Conservation (phyloP, 92 coral and sea anemone species). For the Porites evermanni region DNA sequence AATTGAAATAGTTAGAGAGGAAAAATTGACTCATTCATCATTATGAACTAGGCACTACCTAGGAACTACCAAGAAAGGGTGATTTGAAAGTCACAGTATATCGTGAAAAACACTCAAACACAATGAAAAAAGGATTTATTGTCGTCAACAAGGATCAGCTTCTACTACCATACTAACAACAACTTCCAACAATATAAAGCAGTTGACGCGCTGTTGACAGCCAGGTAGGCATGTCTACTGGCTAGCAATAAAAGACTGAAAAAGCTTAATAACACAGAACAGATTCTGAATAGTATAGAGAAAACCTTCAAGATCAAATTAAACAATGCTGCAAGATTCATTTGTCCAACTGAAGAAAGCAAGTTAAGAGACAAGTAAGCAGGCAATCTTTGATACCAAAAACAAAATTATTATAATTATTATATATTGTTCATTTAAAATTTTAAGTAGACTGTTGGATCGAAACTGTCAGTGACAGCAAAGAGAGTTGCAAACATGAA, state of each 20-base stretch:
- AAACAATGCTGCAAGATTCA: neutral
- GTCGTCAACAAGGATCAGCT: neutral
- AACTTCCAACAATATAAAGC: neutral
- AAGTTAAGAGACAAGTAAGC: neutral
- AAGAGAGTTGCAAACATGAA: no score
- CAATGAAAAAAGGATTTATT: neutral
- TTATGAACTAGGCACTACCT: no score
- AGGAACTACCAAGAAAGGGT: no score
- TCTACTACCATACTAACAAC: constrained; percentile 24
- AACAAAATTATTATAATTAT: no score
- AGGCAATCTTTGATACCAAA: no score
- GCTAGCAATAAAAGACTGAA: neutral
- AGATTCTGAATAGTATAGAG: neutral
- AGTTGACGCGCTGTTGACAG: neutral
- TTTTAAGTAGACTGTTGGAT: no score
- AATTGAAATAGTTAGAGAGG: no score
- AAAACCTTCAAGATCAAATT: neutral
- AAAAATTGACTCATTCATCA: no score
- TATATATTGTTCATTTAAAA: no score
- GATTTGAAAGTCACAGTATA: neutral
- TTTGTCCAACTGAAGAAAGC: neutral
- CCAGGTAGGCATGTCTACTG: neutral
- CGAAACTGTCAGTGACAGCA: no score
- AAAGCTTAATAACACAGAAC: neutral
- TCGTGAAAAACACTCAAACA: neutral